phyloP scores from a whole-genome alignment of 2,797 vertebrate genomes.

The Avahi laniger region DNA sequence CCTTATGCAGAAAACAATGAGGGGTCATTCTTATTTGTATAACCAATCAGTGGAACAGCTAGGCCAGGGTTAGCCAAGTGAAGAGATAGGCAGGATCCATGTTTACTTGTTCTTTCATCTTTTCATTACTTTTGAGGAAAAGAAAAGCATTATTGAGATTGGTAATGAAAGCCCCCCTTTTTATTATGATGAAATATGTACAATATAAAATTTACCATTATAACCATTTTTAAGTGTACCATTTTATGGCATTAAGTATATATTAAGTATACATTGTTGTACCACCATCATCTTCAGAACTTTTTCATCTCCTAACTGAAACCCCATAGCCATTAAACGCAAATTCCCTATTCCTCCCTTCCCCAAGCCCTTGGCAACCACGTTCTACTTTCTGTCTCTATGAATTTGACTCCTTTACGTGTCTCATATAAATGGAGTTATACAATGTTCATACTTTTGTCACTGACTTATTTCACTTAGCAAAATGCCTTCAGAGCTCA shows the following conservation, averaged over 20 bases:
- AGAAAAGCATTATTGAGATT: neutral
- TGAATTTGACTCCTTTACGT: neutral
- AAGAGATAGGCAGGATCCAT: neutral
- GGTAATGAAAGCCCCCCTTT: neutral
- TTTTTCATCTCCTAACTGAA: neutral
- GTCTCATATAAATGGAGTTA: neutral
- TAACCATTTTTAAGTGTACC: neutral
- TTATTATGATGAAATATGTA: neutral
- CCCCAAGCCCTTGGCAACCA: neutral
- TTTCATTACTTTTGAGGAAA: conserved; percentile 12
- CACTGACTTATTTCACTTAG: neutral
- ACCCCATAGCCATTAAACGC: neutral
- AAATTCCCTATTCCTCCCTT: neutral
- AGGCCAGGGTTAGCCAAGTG: neutral
- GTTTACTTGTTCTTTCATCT: neutral
- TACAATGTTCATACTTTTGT: neutral
- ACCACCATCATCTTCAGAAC: neutral
- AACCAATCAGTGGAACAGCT: neutral
- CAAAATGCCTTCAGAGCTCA: neutral
- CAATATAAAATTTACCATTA: neutral
- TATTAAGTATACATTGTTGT: neutral
- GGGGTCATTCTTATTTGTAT: neutral
- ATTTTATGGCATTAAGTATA: neutral
- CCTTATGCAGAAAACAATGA: neutral
- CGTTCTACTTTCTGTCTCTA: conserved; percentile 17